Evolutionary conservation across 2,113 vertebrate species (phyloP).

Genomic region (Pao palembangensis): DNA sequence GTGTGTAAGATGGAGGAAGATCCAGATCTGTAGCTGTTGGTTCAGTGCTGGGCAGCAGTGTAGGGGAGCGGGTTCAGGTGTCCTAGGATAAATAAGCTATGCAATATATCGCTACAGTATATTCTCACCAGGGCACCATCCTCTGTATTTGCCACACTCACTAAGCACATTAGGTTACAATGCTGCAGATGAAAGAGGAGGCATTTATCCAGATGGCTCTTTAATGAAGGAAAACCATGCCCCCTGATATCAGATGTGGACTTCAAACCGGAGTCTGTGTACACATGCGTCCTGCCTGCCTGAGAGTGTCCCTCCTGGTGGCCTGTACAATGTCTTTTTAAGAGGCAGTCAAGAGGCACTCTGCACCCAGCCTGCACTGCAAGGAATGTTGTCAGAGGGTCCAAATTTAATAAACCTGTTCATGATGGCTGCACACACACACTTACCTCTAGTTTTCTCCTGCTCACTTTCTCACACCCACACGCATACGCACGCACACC

Average conservation of each 20-base stretch:
- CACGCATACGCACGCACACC: conserved; percentile 55
- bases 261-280: conserved; percentile 24
- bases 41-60: conserved; percentile 24
- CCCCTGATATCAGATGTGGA: conserved; percentile 27
- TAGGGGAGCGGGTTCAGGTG: conserved; percentile 55
- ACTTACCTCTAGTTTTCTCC: conserved; percentile 38
- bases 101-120: conserved; percentile 35
- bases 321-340: conserved; percentile 32
- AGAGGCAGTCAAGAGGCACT: conserved; percentile 49
- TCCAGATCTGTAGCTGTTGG: conserved; percentile 33
- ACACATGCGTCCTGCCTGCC: conserved; percentile 17
- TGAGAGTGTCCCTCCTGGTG: conserved; percentile 26
- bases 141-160: conserved; percentile 59
- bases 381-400: conserved; percentile 68
- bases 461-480: conserved; percentile 18
- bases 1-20: conserved; percentile 15
- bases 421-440: conserved; percentile 79
- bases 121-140: conserved; percentile 37
- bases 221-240: conserved; percentile 42
- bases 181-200: conserved; percentile 43
- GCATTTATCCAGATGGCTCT: conserved; percentile 56
- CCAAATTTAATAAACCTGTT: conserved; percentile 81
- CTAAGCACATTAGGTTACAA: conserved; percentile 52
- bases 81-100: conserved; percentile 26
- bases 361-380: conserved; percentile 47